Base-by-base conservation (phyloP, 37 sponge, comb jelly and placozoan species). In the Dysidea cf. avara region DNA sequence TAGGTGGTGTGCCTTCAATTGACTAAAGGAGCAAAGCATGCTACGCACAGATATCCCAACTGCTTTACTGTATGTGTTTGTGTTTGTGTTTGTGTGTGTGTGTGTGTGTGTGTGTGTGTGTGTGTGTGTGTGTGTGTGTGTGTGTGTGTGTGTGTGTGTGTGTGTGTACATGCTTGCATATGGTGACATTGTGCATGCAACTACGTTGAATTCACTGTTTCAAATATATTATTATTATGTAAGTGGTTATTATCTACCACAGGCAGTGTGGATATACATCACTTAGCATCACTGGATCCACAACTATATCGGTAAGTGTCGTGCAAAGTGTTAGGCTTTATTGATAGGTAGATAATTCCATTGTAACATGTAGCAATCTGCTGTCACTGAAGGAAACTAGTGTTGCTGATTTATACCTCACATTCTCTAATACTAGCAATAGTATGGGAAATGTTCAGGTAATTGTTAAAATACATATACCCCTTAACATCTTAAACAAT, bases 271-370 rank as follows among this genome's bases (percentile, higher is more conserved):
- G 89, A 82, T 20, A 59, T 81, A 0, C 78, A 96, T 64, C 87
- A 96, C 65, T 76, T 96, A 29, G 74, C 89, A n/a, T 91, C 96
- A 29, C 83, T 96, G 24, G 96, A 96, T 56, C 90, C 90, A 31
- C 80, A 88, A 30, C 57, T 96, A 39, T 91, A 96, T 69, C 81
- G 73, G 80, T 89, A 68, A 43, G 29, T 21, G 24, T 40, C 36
- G 32, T 74, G 51, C 57, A 38, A 9, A 69, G 67, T n/a, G 40
- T 22, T 17, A 40, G 38, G 52, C 24, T 56, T 35, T 3, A 28
- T 43, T n/a, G 25, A 39, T n/a, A 54, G 13, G 32, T 32, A 7
- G 47, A 28, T 18, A 35, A 13, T 17, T 48, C 21, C 55, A n/a
- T 56, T 28, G 34, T 7, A 33, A 7, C 71, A 18, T 16, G 9